phyloP scores from a whole-genome alignment of 1,140 invertebrate genomes.

The Physella acuta region DNA sequence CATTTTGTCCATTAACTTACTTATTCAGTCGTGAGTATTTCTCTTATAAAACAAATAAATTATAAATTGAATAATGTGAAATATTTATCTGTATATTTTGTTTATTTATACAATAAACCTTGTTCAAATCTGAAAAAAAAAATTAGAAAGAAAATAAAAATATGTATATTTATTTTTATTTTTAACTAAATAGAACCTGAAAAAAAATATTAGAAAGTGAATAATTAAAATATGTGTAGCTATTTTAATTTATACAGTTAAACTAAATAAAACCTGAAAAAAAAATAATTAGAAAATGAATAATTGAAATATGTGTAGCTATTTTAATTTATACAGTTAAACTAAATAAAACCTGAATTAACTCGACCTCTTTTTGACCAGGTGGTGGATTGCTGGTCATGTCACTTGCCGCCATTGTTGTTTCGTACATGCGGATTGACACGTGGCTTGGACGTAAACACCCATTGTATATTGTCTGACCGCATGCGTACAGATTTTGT shows the following conservation, averaged over 20 bases:
- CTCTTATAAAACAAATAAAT: no score
- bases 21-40: slow-evolving; percentile 7
- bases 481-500: no score
- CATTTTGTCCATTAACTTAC: slow-evolving; percentile 1
- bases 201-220: not conserved
- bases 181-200: not conserved
- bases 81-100: no score
- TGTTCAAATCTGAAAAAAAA: no score
- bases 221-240: not conserved
- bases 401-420: slow-evolving; percentile 9
- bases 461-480: not conserved
- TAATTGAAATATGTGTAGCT: not conserved
- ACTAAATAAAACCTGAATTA: not conserved
- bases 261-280: not conserved
- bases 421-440: slow-evolving; percentile 3
- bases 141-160: no score
- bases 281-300: not conserved
- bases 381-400: slow-evolving; percentile 10
- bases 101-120: no score
- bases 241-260: no score
- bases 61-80: no score
- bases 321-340: not conserved
- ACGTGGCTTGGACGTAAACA: slow-evolving; percentile 6
- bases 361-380: not conserved
- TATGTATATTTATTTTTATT: not conserved